phyloP scores from a whole-genome alignment of 35 echinoderm and acorn worm genomes.

The Patiria miniata region DNA sequence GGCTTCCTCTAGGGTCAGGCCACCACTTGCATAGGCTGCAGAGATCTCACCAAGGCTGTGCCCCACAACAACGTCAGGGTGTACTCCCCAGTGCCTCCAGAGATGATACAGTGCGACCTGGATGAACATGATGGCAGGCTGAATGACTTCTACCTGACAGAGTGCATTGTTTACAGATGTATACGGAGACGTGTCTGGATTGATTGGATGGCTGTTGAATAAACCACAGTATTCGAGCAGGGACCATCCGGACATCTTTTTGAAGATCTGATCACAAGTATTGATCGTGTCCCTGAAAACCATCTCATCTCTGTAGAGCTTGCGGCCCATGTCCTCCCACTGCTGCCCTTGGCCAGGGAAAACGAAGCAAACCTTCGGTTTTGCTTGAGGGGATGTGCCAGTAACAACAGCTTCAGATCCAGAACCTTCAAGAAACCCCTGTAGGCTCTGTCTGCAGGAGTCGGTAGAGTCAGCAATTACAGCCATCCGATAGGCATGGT shows the following conservation, averaged over 20 bases:
- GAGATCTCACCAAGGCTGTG: constrained; percentile 95
- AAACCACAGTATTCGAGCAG: constrained; percentile 51
- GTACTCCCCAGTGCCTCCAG: constrained; percentile 80
- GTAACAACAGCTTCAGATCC: constrained; percentile 32
- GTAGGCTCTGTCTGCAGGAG: constrained; percentile 53
- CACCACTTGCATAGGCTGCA: constrained; percentile 88
- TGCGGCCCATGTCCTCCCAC: constrained; percentile 87
- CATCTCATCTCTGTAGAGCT: constrained; percentile 72
- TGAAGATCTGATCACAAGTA: constrained; percentile 81
- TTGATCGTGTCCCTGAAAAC: constrained; percentile 65
- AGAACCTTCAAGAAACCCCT: constrained; percentile 58
- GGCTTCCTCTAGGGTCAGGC: constrained; percentile 83
- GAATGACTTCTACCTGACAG: constrained; percentile 61
- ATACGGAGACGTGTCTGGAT: background rate
- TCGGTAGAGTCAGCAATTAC: constrained; percentile 67
- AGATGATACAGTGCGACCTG: constrained; percentile 79
- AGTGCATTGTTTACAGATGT: constrained; percentile 3
- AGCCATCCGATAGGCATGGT: constrained; percentile 77
- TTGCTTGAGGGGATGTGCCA: constrained; percentile 1
- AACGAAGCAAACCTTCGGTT: constrained; percentile 82
- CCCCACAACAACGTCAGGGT: constrained; percentile 82
- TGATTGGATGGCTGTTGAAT: background rate
- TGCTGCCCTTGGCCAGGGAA: constrained; percentile 98
- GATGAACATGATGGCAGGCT: constrained; percentile 85
- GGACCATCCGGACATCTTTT: constrained; percentile 89